These are phyloP conservation scores for Chelon auratus DNA, from an alignment of 2,797 vertebrate species.

Conservation along the genomic window DNA sequence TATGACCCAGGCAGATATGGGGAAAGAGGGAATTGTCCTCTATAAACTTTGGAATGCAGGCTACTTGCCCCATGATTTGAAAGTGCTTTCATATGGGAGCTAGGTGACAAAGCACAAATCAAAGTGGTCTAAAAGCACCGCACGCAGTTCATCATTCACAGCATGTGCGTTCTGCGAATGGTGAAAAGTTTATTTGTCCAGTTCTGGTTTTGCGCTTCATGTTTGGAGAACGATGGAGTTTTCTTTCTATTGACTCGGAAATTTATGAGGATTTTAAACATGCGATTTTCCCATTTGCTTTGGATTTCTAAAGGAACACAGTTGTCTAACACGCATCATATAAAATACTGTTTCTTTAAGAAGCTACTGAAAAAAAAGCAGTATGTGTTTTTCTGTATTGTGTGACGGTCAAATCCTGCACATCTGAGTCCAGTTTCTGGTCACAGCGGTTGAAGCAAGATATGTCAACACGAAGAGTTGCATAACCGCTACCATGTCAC, in stretches of 20 bases:
- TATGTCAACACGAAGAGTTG: slow-evolving; percentile 16
- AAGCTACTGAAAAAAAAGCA: slow-evolving; percentile 41
- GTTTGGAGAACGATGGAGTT: slow-evolving; percentile 33
- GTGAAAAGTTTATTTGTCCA: slow-evolving; percentile 58
- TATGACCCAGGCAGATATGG: slow-evolving; percentile 39
- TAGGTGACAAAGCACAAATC: slow-evolving; percentile 52
- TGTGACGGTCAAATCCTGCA: slow-evolving; percentile 16
- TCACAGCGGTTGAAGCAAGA: slow-evolving; percentile 38
- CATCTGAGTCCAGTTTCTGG: slow-evolving; percentile 26
- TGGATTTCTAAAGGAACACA: slow-evolving; percentile 35
- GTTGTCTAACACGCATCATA: slow-evolving; percentile 28
- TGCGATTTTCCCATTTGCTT: slow-evolving; percentile 59
- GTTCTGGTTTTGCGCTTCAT: slow-evolving; percentile 59
- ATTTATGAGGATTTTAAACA: slow-evolving; percentile 68
- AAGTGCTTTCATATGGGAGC: slow-evolving; percentile 68
- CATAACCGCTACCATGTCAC: neutral
- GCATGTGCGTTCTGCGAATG: slow-evolving; percentile 11
- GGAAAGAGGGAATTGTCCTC: slow-evolving; percentile 55
- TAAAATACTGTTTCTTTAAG: slow-evolving; percentile 41
- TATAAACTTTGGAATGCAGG: slow-evolving; percentile 70
- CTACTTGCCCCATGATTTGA: slow-evolving; percentile 39
- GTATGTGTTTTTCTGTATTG: slow-evolving; percentile 1
- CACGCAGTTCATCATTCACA: slow-evolving; percentile 37
- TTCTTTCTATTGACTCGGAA: slow-evolving; percentile 35
- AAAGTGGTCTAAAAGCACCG: slow-evolving; percentile 30